Conservation (phyloP, 2,113 vertebrate species). For the Chiloscyllium plagiosum region DNA sequence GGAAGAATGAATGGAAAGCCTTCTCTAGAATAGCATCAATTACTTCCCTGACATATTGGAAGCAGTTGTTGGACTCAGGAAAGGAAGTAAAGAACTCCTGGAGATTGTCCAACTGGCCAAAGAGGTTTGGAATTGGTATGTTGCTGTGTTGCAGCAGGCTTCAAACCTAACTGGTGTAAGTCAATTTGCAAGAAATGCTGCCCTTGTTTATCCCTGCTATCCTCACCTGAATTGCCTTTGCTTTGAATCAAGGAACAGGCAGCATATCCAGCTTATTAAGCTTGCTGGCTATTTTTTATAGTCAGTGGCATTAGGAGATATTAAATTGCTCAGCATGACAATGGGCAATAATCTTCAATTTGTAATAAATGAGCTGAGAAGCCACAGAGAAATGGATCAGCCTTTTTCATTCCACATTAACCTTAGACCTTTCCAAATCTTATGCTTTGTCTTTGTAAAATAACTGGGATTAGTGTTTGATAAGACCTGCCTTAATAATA, state of each 20-base stretch:
- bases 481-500: conserved; percentile 59
- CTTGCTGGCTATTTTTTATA: conserved; percentile 10
- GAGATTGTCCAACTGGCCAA: neutral
- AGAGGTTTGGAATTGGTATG: neutral
- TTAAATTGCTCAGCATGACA: conserved; percentile 62
- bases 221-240: neutral
- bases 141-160: too few species aligned
- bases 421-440: conserved; percentile 48
- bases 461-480: conserved; percentile 56
- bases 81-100: neutral
- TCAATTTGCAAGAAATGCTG: neutral
- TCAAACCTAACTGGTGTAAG: neutral
- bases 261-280: neutral
- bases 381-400: conserved; percentile 8
- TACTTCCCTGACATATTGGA: neutral
- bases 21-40: neutral
- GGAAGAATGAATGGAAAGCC: neutral
- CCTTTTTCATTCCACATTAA: conserved; percentile 44
- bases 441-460: conserved; percentile 53
- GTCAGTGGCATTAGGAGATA: conserved; percentile 67
- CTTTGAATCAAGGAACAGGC: neutral
- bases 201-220: neutral
- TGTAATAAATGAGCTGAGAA: conserved; percentile 32
- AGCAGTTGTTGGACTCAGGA: neutral
- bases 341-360: conserved; percentile 44